A percentile compares a stretch with the other conserved stretches of the same genome.
Evolutionary conservation across 2,113 vertebrate genomes (phyloP).

Genomic region (Phaetusa simplex): DNA sequence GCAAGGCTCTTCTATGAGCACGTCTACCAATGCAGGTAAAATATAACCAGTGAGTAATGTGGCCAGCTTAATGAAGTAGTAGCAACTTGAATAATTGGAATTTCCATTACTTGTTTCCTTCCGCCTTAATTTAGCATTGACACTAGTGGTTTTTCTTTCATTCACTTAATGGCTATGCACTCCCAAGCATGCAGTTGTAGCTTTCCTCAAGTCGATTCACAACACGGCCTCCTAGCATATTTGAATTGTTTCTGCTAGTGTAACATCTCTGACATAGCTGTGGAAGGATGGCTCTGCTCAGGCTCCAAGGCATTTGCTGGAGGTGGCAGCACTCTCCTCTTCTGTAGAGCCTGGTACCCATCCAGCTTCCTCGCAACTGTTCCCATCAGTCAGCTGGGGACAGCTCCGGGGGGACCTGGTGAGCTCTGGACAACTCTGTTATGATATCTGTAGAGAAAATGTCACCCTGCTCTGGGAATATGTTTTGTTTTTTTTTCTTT

Average conservation of each 20-base stretch:
- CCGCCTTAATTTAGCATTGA: slow-evolving; percentile 3
- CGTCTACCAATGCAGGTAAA: not conserved
- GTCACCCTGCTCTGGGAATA: slow-evolving; percentile 8
- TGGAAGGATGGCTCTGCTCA: not conserved
- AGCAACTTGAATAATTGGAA: not conserved
- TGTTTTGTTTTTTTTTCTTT: not conserved
- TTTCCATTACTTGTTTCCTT: slow-evolving; percentile 55
- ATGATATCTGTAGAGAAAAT: slow-evolving; percentile 24
- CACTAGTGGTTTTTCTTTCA: not conserved
- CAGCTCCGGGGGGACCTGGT: not conserved
- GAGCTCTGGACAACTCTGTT: slow-evolving; percentile 12
- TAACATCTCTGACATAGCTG: not conserved
- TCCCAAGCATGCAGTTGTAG: not conserved
- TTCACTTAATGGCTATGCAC: not conserved
- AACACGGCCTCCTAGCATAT: not conserved
- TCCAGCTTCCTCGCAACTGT: slow-evolving; percentile 12
- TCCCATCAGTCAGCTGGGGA: slow-evolving; percentile 12
- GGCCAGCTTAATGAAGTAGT: not conserved
- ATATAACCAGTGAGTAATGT: not conserved
- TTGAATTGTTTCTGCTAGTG: slow-evolving; percentile 34
- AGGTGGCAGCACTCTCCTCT: not conserved
- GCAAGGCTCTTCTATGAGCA: not conserved
- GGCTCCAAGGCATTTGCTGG: not conserved
- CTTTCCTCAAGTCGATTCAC: not conserved
- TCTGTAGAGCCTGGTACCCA: not conserved